These are phyloP conservation scores for Caenorhabditis brenneri DNA, from an alignment of 1,140 invertebrate species.

Conservation along the genomic window DNA sequence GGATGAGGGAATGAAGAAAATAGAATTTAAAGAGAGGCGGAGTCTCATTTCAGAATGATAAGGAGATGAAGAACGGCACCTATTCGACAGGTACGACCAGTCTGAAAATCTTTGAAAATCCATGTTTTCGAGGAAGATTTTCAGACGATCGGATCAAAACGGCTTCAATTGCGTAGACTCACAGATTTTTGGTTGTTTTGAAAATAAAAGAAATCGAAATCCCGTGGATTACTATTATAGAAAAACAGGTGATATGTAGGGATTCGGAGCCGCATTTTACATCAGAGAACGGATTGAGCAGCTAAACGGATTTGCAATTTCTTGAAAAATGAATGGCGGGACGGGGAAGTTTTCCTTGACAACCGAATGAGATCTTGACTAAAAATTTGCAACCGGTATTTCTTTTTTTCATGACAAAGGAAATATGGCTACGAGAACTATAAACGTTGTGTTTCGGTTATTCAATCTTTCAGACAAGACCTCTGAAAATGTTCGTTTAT, in stretches of 20 bases:
- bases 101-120: background rate
- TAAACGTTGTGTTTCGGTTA: too few relatives aligned
- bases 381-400: too few relatives aligned
- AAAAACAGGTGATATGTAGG: slow-evolving; percentile 8
- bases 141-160: background rate
- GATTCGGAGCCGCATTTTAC: background rate
- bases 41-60: background rate
- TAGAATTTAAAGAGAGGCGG: background rate
- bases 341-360: too few relatives aligned
- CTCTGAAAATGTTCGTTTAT: too few relatives aligned
- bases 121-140: background rate
- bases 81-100: background rate
- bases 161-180: background rate
- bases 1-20: background rate
- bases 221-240: background rate
- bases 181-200: background rate
- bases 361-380: too few relatives aligned
- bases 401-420: too few relatives aligned
- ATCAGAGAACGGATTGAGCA: background rate
- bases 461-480: too few relatives aligned
- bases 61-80: background rate
- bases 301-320: too few relatives aligned
- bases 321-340: too few relatives aligned
- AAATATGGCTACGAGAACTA: too few relatives aligned
- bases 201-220: background rate